Percentiles rank a stretch among this genome's conserved stretches.
Conservation (phyloP, 2,113 vertebrate species). For the Pelobates fuscus region DNA sequence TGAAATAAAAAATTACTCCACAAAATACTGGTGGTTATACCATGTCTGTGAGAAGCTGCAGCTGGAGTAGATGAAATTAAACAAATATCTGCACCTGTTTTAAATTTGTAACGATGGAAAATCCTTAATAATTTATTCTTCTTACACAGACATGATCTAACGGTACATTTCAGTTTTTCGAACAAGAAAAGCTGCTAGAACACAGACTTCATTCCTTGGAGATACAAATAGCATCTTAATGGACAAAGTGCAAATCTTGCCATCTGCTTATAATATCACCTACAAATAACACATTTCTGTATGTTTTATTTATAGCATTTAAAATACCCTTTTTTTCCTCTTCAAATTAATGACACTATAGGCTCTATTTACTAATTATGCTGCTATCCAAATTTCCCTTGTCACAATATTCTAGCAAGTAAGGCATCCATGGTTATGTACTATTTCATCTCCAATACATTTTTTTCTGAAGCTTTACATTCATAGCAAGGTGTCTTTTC, state of each 20-base stretch:
- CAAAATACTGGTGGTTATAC: no score
- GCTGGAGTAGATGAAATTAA: not conserved
- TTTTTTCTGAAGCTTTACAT: no score
- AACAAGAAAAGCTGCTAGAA: conserved; percentile 16
- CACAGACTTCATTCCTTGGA: conserved; percentile 17
- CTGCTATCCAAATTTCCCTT: no score
- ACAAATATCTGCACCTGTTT: conserved; percentile 18
- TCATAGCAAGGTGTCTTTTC: no score
- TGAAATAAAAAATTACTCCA: not conserved
- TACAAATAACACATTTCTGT: conserved; percentile 2
- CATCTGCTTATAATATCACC: not conserved
- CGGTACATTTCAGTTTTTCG: conserved; percentile 11
- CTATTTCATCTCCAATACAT: no score
- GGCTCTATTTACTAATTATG: no score
- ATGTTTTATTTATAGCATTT: not conserved
- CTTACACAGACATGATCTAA: conserved; percentile 25
- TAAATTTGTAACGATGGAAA: conserved; percentile 29
- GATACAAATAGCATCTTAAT: conserved; percentile 14
- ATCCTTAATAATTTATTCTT: conserved; percentile 33
- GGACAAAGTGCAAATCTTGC: conserved; percentile 18
- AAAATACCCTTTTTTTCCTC: not conserved
- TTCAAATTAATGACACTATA: not conserved
- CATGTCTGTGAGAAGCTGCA: not conserved
- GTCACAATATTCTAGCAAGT: no score
- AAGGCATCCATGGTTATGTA: no score